Percentiles rank a stretch among this genome's conserved stretches.
Evolutionary conservation across 2,888 invertebrate species (phyloP).

Genomic region (Synergus japonicus): DNA sequence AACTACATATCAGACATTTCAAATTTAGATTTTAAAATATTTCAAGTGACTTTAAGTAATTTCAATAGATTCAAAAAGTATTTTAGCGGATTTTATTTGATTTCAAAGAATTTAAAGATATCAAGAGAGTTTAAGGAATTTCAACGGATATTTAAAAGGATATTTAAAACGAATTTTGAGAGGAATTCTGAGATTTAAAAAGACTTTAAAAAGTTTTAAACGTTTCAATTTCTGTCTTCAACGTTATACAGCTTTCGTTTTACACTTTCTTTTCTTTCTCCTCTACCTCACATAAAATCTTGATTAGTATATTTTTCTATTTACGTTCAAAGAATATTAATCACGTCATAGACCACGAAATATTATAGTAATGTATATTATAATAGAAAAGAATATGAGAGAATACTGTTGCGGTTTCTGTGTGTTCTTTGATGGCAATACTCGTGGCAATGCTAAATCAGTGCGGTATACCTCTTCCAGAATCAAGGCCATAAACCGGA

Average conservation of each 20-base stretch:
- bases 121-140: too few species aligned
- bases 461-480: conserved; percentile 44
- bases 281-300: background rate
- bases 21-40: too few species aligned
- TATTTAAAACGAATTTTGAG: too few species aligned
- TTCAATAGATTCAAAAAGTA: too few species aligned
- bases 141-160: too few species aligned
- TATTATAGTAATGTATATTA: conserved; percentile 30
- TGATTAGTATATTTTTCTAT: background rate
- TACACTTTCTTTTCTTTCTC: background rate
- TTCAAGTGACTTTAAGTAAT: too few species aligned
- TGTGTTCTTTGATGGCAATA: conserved; percentile 51
- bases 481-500: conserved; percentile 61
- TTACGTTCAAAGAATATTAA: background rate
- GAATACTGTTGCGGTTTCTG: conserved; percentile 38
- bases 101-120: too few species aligned
- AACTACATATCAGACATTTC: too few species aligned
- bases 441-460: conserved; percentile 54
- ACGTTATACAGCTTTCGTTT: background rate
- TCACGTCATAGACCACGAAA: background rate
- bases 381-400: conserved; percentile 40
- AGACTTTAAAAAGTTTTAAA: too few species aligned
- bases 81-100: too few species aligned
- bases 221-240: too few species aligned
- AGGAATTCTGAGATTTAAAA: too few species aligned